Evolutionary conservation across 2,797 vertebrate genomes (phyloP).

Genomic region (Aviceda leuphotes): DNA sequence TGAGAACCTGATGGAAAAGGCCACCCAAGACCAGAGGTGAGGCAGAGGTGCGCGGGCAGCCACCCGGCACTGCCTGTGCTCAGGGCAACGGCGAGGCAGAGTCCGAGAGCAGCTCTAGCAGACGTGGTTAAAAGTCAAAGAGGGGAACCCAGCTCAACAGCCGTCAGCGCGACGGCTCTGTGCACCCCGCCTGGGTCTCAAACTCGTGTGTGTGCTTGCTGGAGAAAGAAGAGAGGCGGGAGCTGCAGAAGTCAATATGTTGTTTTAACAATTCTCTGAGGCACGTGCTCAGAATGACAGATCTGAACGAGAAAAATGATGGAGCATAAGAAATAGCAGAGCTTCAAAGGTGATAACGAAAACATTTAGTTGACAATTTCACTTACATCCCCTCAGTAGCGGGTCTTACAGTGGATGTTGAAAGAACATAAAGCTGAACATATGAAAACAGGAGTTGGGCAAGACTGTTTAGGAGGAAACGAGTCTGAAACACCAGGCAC

Average conservation of each 20-base stretch:
- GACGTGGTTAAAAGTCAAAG: neutral
- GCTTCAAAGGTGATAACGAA: neutral
- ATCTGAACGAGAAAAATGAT: neutral
- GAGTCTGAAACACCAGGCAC: neutral
- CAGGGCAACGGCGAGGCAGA: neutral
- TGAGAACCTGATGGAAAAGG: neutral
- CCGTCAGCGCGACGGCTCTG: accelerated
- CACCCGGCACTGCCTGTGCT: neutral
- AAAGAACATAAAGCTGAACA: neutral
- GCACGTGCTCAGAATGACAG: neutral
- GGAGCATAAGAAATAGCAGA: neutral
- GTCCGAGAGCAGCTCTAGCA: neutral
- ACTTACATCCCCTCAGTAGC: neutral
- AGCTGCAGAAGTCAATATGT: neutral
- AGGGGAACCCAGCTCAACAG: neutral
- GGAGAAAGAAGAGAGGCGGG: neutral
- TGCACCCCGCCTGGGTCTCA: neutral
- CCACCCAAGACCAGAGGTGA: accelerated
- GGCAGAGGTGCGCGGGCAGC: neutral
- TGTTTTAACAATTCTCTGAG: neutral
- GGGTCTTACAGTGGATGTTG: neutral
- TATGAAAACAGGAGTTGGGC: neutral
- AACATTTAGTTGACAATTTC: neutral
- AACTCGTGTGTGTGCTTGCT: accelerated
- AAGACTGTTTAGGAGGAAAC: neutral